These are phyloP conservation scores for Drosophila ustulata DNA, from an alignment of 2,888 invertebrate genomes.

Conservation along the genomic window DNA sequence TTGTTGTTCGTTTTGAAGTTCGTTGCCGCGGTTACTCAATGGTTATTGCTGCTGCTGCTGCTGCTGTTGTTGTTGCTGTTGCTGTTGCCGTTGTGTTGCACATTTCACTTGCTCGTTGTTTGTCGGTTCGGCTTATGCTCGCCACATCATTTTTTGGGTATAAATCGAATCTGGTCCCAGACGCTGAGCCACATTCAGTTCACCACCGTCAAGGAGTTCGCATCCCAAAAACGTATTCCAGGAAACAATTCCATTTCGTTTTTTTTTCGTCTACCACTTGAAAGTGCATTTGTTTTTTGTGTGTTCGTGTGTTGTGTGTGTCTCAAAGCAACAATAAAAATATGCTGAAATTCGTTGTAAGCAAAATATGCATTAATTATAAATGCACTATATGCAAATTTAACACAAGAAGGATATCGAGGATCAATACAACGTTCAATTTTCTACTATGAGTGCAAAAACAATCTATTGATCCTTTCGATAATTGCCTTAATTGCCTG, in stretches of 20 bases:
- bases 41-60: slow-evolving; percentile 31
- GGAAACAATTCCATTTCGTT: not conserved
- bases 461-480: not conserved
- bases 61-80: slow-evolving; percentile 17
- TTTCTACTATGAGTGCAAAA: not conserved
- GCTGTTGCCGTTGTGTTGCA: slow-evolving; percentile 56
- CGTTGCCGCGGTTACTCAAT: slow-evolving; percentile 68
- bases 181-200: slow-evolving; percentile 81
- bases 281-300: slow-evolving; percentile 14
- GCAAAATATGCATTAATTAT: slow-evolving; percentile 37
- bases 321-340: slow-evolving; percentile 23
- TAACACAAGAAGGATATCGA: slow-evolving; percentile 11
- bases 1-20: slow-evolving; percentile 68
- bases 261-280: slow-evolving; percentile 3
- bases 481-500: not conserved
- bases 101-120: slow-evolving; percentile 67
- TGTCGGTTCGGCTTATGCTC: slow-evolving; percentile 17
- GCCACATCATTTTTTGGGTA: slow-evolving; percentile 68
- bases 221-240: slow-evolving; percentile 50
- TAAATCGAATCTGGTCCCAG: slow-evolving; percentile 85
- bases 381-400: not conserved
- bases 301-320: slow-evolving; percentile 32
- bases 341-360: slow-evolving; percentile 83
- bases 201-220: slow-evolving; percentile 74
- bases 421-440: not conserved